Evolutionary conservation across 2,113 vertebrate genomes (phyloP).

Genomic region (Notothenia rossii): DNA sequence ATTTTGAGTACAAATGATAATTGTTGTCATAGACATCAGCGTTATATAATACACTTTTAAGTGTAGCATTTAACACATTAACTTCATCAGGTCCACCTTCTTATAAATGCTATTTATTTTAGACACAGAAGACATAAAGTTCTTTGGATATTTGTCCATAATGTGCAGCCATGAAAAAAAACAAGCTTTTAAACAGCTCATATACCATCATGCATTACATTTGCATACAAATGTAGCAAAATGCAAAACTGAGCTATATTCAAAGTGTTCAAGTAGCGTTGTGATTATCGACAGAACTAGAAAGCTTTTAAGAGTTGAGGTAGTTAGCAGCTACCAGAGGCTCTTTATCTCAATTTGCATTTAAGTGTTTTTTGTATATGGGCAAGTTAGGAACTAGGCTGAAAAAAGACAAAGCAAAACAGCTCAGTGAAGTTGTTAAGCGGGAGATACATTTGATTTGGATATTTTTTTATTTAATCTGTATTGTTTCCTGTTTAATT

Average conservation of each 20-base stretch:
- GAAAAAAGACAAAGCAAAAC: background rate
- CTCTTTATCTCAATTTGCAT: constrained; percentile 3
- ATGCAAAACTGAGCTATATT: constrained; percentile 50
- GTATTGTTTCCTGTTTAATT: constrained; percentile 9
- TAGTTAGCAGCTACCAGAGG: constrained; percentile 14
- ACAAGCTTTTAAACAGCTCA: constrained; percentile 24
- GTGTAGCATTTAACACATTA: constrained; percentile 33
- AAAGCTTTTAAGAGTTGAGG: constrained; percentile 34
- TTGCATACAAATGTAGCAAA: constrained; percentile 62
- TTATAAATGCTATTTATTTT: constrained; percentile 37
- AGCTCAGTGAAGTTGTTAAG: background rate
- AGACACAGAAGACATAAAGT: constrained; percentile 16
- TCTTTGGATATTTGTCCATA: constrained; percentile 2
- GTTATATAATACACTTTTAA: constrained; percentile 21
- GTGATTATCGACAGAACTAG: constrained; percentile 25
- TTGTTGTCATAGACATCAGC: constrained; percentile 2
- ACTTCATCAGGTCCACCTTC: constrained; percentile 17
- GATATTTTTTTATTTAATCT: constrained; percentile 18
- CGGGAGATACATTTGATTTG: background rate
- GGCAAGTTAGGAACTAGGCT: background rate
- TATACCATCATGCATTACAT: constrained; percentile 37
- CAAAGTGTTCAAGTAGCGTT: constrained; percentile 25
- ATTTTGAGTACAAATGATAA: constrained; percentile 6
- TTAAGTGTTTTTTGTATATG: background rate
- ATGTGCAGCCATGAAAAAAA: constrained; percentile 21